These are phyloP conservation scores for Eudorcas thomsonii DNA, from an alignment of 2,113 vertebrate genomes.

Conservation along the genomic window DNA sequence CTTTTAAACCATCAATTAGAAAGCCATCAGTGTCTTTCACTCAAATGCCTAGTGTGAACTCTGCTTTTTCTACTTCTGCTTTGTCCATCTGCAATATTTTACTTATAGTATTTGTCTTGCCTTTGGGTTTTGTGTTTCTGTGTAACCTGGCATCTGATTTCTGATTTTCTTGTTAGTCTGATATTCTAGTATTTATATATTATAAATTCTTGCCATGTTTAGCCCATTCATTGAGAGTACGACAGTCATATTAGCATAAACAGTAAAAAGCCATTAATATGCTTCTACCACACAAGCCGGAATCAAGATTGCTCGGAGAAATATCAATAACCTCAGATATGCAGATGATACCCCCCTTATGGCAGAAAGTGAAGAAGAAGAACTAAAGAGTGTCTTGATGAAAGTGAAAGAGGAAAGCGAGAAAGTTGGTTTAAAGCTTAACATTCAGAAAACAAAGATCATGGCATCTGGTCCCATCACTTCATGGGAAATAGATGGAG, in stretches of 20 bases:
- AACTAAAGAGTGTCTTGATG: no score
- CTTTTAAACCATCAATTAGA: not conserved
- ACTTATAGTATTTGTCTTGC: not conserved
- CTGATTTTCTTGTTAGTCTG: not conserved
- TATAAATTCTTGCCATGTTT: not conserved
- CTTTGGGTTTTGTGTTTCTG: not conserved
- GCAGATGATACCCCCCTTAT: no score
- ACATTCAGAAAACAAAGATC: no score
- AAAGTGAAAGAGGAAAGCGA: no score
- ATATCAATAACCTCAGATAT: no score
- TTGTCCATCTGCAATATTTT: not conserved
- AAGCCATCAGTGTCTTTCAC: not conserved
- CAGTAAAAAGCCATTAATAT: not conserved
- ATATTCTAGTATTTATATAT: not conserved
- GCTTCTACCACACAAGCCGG: not conserved
- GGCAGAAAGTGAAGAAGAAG: no score
- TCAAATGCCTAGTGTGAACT: not conserved
- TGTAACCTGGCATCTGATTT: not conserved
- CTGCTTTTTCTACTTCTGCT: not conserved
- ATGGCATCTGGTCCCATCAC: no score
- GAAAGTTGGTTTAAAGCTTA: no score
- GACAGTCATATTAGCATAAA: not conserved
- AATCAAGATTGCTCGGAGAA: no score
- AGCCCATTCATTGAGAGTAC: not conserved
- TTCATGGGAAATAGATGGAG: no score